phyloP scores from a whole-genome alignment of 1,140 invertebrate genomes.

The Drosophila sucinea region DNA sequence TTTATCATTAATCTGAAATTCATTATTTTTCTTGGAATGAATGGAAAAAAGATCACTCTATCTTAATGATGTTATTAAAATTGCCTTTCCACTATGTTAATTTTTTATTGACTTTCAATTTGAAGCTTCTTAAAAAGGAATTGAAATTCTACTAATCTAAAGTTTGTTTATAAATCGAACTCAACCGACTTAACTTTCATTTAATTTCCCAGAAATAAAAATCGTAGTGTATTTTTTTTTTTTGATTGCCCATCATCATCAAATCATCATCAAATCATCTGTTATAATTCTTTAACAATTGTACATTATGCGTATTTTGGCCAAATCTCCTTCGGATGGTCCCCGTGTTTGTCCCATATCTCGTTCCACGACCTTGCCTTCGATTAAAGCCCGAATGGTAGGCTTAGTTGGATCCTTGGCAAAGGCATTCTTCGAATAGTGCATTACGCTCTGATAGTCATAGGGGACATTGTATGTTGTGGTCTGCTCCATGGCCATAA shows the following conservation, averaged over 20 bases:
- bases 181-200: too few relatives aligned
- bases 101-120: too few relatives aligned
- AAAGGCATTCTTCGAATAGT: conserved; percentile 84
- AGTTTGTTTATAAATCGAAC: too few relatives aligned
- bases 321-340: conserved; percentile 68
- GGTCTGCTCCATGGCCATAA: conserved; percentile 60
- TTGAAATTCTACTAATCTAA: too few relatives aligned
- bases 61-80: too few relatives aligned
- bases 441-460: conserved; percentile 84
- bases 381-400: conserved; percentile 57
- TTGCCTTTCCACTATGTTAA: too few relatives aligned
- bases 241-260: conserved; percentile 33
- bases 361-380: conserved; percentile 54
- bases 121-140: too few relatives aligned
- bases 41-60: too few relatives aligned
- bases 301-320: conserved; percentile 72
- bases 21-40: too few relatives aligned
- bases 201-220: too few relatives aligned
- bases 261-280: conserved; percentile 10
- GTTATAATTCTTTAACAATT: conserved; percentile 40
- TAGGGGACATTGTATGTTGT: conserved; percentile 79
- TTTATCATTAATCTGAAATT: too few relatives aligned
- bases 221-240: neutral
- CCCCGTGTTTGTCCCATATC: conserved; percentile 66
- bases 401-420: conserved; percentile 76